Evolutionary conservation across 2,888 invertebrate species (phyloP).

Genomic region (Lasioglossum oenotherae): DNA sequence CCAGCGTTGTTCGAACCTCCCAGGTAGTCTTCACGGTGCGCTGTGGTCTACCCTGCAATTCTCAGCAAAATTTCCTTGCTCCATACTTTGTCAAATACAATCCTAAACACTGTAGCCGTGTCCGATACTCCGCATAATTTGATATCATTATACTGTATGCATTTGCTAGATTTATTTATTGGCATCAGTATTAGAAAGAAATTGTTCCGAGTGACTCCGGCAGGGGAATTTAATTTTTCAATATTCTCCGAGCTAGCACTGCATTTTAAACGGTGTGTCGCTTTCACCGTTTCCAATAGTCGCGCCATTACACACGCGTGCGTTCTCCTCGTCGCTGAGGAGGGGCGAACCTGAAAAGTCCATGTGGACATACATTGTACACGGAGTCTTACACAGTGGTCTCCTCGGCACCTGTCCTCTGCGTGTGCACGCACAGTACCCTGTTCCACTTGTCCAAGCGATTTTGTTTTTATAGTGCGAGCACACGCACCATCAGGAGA

Average conservation of each 20-base stretch:
- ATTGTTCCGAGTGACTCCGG: background rate
- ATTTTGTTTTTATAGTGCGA: slow-evolving; percentile 76
- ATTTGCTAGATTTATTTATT: background rate
- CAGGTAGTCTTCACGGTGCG: no score
- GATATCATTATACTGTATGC: background rate
- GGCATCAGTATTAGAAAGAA: background rate
- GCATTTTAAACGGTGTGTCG: background rate
- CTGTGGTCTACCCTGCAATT: no score
- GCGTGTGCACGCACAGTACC: slow-evolving; percentile 28
- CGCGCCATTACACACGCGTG: background rate
- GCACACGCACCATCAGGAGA: slow-evolving; percentile 77
- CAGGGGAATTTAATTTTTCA: background rate
- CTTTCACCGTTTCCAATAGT: background rate
- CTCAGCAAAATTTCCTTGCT: no score
- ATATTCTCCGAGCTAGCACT: background rate
- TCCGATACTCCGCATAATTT: background rate
- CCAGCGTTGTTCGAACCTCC: background rate
- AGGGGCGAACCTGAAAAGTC: background rate
- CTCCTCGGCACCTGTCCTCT: slow-evolving; percentile 23
- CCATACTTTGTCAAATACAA: background rate
- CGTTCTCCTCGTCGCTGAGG: background rate
- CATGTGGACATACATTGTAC: background rate
- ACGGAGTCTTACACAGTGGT: background rate
- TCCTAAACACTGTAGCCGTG: background rate
- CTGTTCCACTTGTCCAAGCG: slow-evolving; percentile 20